phyloP scores from a whole-genome alignment of 2,797 vertebrate genomes.

The Graptemys geographica region DNA sequence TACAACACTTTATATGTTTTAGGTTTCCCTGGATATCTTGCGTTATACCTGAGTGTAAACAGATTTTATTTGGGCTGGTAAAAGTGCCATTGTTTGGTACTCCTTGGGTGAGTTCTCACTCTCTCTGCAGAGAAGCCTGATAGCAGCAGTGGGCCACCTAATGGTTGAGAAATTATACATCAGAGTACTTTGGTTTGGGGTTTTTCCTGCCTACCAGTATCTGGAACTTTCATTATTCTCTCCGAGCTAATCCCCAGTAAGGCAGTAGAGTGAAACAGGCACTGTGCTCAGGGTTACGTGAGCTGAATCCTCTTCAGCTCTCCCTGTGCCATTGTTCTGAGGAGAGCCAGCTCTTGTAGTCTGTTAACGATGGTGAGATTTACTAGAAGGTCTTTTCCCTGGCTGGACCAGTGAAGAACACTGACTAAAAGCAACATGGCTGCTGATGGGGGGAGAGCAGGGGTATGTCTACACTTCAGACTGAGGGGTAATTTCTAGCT shows the following conservation, averaged over 20 bases:
- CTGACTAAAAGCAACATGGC: background rate
- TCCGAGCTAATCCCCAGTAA: background rate
- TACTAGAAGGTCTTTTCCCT: background rate
- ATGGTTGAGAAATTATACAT: background rate
- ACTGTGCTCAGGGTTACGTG: background rate
- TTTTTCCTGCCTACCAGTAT: background rate
- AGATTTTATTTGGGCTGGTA: background rate
- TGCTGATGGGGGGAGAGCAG: background rate
- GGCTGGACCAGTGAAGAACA: background rate
- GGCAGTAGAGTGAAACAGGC: background rate
- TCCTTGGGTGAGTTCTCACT: background rate
- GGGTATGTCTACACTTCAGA: too few species aligned
- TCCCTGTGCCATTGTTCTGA: background rate
- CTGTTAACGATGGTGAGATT: background rate
- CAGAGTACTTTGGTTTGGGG: background rate
- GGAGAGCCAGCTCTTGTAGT: background rate
- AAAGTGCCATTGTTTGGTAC: background rate
- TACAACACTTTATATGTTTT: background rate
- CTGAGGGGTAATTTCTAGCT: too few species aligned
- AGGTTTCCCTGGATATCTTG: background rate
- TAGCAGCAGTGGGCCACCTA: background rate
- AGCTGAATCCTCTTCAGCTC: background rate
- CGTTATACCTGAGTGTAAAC: background rate
- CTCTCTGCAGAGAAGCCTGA: background rate
- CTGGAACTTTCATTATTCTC: background rate